phyloP scores from a whole-genome alignment of 1,140 invertebrate species.

The Agrilus planipennis region DNA sequence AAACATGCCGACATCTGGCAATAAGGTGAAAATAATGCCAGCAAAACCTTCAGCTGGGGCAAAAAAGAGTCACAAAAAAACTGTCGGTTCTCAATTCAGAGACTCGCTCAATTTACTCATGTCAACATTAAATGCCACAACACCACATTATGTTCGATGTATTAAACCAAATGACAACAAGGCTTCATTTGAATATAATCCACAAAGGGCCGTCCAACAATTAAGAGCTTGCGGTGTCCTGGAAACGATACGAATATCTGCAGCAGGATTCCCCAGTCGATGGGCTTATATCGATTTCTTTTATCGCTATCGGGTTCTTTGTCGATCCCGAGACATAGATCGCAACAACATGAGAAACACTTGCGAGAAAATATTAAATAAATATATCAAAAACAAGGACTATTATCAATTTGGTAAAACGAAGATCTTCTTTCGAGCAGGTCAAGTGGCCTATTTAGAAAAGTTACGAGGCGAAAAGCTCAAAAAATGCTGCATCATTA shows the following conservation, averaged over 20 bases:
- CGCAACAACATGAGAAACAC: slow-evolving; percentile 64
- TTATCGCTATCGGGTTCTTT: slow-evolving; percentile 79
- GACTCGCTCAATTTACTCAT: slow-evolving; percentile 87
- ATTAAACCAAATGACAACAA: slow-evolving; percentile 98
- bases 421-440: slow-evolving; percentile 96
- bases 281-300: slow-evolving; percentile 92
- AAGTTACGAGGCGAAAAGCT: slow-evolving; percentile 81
- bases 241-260: slow-evolving; percentile 95
- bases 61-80: slow-evolving; percentile 41
- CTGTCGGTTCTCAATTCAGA: slow-evolving; percentile 84
- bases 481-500: slow-evolving; percentile 74
- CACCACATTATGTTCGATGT: slow-evolving; percentile 96
- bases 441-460: slow-evolving; percentile 96
- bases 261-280: slow-evolving; percentile 92
- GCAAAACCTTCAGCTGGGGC: slow-evolving; percentile 34
- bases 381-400: slow-evolving; percentile 72
- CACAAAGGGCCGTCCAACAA: slow-evolving; percentile 86
- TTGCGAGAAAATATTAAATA: slow-evolving; percentile 64
- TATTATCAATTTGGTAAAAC: slow-evolving; percentile 95
- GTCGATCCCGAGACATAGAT: slow-evolving; percentile 65
- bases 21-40: slow-evolving; percentile 41
- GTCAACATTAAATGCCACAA: slow-evolving; percentile 86
- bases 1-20: slow-evolving; percentile 36
- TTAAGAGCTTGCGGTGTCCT: slow-evolving; percentile 92
- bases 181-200: slow-evolving; percentile 78